A percentile compares a stretch with the other conserved stretches of the same genome.
Evolutionary conservation across 2,888 invertebrate species (phyloP).

Genomic region (Syrista parreyssii): DNA sequence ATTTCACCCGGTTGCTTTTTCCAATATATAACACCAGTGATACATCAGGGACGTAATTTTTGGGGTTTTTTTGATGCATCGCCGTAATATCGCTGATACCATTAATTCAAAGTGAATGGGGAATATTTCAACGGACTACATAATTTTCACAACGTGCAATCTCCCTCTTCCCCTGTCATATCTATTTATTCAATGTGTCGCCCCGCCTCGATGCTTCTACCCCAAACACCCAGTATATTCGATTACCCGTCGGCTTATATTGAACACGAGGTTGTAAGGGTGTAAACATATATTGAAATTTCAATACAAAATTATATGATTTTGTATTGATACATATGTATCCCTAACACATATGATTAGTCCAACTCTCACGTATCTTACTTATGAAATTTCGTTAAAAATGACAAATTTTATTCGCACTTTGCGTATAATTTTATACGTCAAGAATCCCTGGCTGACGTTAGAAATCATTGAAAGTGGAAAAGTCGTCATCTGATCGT

Average conservation of each 20-base stretch:
- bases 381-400: not conserved
- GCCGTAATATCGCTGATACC: slow-evolving; percentile 57
- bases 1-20: slow-evolving; percentile 23
- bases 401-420: not conserved
- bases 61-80: slow-evolving; percentile 54
- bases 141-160: slow-evolving; percentile 44
- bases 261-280: not conserved
- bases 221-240: not conserved
- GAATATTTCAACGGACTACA: slow-evolving; percentile 52
- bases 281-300: not conserved
- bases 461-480: not conserved
- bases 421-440: not conserved
- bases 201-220: not conserved
- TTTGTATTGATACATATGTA: too few relatives aligned
- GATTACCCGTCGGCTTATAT: not conserved
- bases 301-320: not conserved
- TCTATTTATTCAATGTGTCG: not conserved
- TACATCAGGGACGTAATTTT: slow-evolving; percentile 56
- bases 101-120: slow-evolving; percentile 56
- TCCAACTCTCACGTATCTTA: not conserved
- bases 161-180: not conserved
- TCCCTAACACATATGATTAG: not conserved
- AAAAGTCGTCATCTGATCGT: not conserved
- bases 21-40: slow-evolving; percentile 18
- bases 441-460: not conserved